phyloP scores from a whole-genome alignment of 2,888 invertebrate species.

The Aromia moschata region DNA sequence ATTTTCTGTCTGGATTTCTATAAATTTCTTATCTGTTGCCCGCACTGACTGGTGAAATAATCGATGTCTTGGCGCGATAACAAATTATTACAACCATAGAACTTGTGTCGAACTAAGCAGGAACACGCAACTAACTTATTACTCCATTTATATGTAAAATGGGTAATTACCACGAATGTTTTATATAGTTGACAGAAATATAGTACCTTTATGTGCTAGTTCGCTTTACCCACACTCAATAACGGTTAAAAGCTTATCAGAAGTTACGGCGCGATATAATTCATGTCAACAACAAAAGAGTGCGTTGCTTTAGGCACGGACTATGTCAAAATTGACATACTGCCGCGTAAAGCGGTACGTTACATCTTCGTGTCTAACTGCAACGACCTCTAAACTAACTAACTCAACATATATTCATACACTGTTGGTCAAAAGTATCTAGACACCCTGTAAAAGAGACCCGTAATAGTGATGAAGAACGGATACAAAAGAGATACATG shows the following conservation, averaged over 20 bases:
- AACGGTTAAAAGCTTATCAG: conserved; percentile 7
- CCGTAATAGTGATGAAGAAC: no score
- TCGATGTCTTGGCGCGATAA: conserved; percentile 20
- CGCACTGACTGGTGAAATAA: conserved; percentile 11
- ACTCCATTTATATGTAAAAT: conserved; percentile 22
- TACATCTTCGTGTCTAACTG: no score
- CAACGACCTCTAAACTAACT: no score
- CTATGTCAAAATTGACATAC: no score
- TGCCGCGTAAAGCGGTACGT: no score
- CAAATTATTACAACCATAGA: conserved; percentile 19
- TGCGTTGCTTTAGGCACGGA: no score
- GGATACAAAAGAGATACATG: no score
- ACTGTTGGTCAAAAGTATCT: no score
- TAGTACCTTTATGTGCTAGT: conserved; percentile 9
- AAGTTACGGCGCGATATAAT: conserved; percentile 2
- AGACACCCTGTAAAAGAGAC: no score
- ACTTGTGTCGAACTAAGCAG: conserved; percentile 15
- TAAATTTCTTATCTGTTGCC: conserved; percentile 9
- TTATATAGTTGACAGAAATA: conserved; percentile 20
- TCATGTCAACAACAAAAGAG: conserved; percentile 1
- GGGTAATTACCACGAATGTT: conserved; percentile 14
- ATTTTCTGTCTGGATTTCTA: conserved; percentile 8
- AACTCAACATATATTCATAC: no score
- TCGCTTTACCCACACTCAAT: conserved; percentile 9
- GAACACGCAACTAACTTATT: conserved; percentile 17